phyloP scores from a whole-genome alignment of 2,113 vertebrate genomes.

The Panthera leo region DNA sequence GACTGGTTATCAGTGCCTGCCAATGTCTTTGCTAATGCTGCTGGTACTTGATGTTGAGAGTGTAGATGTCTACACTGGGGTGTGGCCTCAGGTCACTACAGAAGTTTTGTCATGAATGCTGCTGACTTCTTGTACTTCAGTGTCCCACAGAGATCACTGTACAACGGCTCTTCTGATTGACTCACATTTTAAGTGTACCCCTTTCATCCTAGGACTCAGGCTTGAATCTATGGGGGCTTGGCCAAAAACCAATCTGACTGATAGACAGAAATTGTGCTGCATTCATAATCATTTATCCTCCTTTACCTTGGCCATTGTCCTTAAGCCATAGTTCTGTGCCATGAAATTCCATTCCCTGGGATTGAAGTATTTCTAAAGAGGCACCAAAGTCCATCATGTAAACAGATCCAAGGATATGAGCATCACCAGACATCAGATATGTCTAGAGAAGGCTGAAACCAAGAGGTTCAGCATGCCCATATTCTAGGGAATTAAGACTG shows the following conservation, averaged over 20 bases:
- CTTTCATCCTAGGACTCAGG: neutral
- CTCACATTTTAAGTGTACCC: neutral
- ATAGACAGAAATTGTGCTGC: neutral
- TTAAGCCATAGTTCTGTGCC: neutral
- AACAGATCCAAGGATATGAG: neutral
- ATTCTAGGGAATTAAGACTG: neutral
- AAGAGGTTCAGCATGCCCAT: neutral
- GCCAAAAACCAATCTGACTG: neutral
- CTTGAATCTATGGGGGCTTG: neutral
- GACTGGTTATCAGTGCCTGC: neutral
- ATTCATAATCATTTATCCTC: neutral
- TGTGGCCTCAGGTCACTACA: neutral
- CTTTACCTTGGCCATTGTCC: neutral
- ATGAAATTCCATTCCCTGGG: neutral
- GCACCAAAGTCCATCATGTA: neutral
- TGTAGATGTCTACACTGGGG: neutral
- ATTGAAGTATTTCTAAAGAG: neutral
- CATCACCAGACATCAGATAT: neutral
- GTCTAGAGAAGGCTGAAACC: neutral
- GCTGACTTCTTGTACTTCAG: neutral
- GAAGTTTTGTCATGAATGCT: neutral
- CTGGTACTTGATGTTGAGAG: neutral
- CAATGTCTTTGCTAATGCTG: neutral
- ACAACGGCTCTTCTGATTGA: neutral
- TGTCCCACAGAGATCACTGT: neutral